Evolutionary conservation across 2,113 vertebrate genomes (phyloP), one percentile per base, ranked within the genome.

Genomic region (Aix galericulata): DNA sequence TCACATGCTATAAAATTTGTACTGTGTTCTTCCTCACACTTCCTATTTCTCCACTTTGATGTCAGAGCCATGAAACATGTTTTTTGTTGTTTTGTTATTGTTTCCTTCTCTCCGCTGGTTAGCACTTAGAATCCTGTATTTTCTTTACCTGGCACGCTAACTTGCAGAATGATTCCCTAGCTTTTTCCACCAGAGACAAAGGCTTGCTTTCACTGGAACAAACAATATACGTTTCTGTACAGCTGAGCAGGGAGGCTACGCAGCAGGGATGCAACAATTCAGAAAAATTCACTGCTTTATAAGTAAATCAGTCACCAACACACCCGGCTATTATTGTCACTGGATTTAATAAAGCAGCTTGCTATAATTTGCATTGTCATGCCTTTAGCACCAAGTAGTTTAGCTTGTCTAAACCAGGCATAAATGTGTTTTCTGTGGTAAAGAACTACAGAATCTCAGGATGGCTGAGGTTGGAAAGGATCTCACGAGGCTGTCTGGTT

Each of bases 291-390:
- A 66, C 55, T 82, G 84, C 4, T 2, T 40, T 82, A 0, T 13
- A 84, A 76, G 66, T 34, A n/a, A 87, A 94, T 95, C 82, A 89
- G 74, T 69, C 53, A 76, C 31, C 63, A 77, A 11, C 67, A 72
- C 13, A 34, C 21, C 17, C 84, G 80, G 87, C 75, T 80, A 27
- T 40, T 89, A 46, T 11, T 89, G 71, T 9, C 67, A 55, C 63
- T 52, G n/a, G 36, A 73, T 80, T 95, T 82, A 80, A 88, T 80
- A 89, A 91, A 92, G 74, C 91, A 93, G 78, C 74, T 91, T 79
- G 84, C 84, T 79, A 2, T 62, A 17, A 53, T 38, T 72, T 71
- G 46, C 60, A 68, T 27, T 69, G 36, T 79, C 44, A 21, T 76
- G 58, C 59, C 59, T 94, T 77, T 56, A 93, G 63, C 40, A 53